Base-by-base conservation (phyloP, 2,113 vertebrate species). In the Ictalurus furcatus region DNA sequence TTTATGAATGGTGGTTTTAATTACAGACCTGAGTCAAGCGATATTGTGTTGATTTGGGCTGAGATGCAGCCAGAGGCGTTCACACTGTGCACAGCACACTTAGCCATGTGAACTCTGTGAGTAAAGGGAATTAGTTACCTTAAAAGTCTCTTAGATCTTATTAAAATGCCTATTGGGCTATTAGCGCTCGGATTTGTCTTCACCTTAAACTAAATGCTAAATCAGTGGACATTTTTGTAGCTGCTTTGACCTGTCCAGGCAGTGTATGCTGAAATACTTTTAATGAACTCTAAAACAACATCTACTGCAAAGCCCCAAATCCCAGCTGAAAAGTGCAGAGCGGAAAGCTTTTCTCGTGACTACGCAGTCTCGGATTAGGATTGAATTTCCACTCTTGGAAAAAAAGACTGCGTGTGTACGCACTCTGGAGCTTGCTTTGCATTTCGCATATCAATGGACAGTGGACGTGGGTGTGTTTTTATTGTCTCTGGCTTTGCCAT, bases 1-100 rank as follows among this genome's bases (percentile, higher is more conserved):
- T 86, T 84, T 90, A 86, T 86, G 90, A 91, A 88, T 88, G 87
- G 86, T 71, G 44, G 44, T 83, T 86, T 87, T 90, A 90, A 90
- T 90, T 86, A 90, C 58, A 88, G 84, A 87, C 84, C 81, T 76
- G 73, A 67, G 71, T 34, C 79, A 48, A 34, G 56, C 40, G 28
- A 61, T 71, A 91, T 67, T 86, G 83, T 73, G 48, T 88, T 90
- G 82, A 59, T 87, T 65, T 30, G 63, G 76, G 63, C 85, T 88
- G 13, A 78, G 73, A 69, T 69, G 52, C 58, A 87, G 61, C 81
- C 79, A 48, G 34, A 56, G 82, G 82, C 25, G 17, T 48, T 79
- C 69, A 37, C 82, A 34, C 83, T 56, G 58, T 34, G 28, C 44
- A 65, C 82, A 65, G n/a, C 63, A 71, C 81, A n/a, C 82, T 85